Evolutionary conservation across 92 coral and sea anemone genomes (phyloP), one percentile per base, ranked within the genome.

Genomic region (Porites lobata): DNA sequence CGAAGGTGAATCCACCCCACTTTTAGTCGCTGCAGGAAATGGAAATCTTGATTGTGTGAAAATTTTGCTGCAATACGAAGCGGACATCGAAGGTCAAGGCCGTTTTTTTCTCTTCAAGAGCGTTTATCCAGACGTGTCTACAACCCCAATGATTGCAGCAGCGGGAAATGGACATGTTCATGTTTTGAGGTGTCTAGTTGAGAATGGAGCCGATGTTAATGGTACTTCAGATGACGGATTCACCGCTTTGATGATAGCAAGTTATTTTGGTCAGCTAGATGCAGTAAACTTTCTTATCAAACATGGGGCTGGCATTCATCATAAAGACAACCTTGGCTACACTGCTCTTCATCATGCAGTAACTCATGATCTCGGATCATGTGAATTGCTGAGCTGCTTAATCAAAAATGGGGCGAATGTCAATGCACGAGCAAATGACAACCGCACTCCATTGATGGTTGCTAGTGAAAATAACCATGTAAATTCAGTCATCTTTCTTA

Each of bases 21-120:
- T 86, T 8, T 78, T 86, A 50, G 56, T 78, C 29, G 90, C 90
- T 7, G 85, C 85, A 14, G 67, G 79, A 68, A 66, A 47, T 86
- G 89, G 89, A 3, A 76, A 86, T 9, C 75, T 86, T 11, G 90
- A 86, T 3, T 75, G 77, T 20, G 90, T 86, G 78, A 69, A 70
- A n/a, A 13, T 86, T 9, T 85, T 86, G 69, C 79, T 86, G 6
- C 50, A 69, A 3, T 86, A 69, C 65, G 71, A 83, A 6, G 90
- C 90, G 11, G 74, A 86, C 54, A 69, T 86, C 2, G 90, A 78
- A 61, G 66, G 77, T 29, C 72, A 78, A 77, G 90, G 24, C 14
- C 15, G 18, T 20, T 1, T 9, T 9, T 13, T 7, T 10, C 47
- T 38, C 47, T 14, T 15, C 66, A 62, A 62, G 61, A 56, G 13